These are phyloP conservation scores for Drosophila athabasca DNA, from an alignment of 1,140 invertebrate species.

Conservation along the genomic window DNA sequence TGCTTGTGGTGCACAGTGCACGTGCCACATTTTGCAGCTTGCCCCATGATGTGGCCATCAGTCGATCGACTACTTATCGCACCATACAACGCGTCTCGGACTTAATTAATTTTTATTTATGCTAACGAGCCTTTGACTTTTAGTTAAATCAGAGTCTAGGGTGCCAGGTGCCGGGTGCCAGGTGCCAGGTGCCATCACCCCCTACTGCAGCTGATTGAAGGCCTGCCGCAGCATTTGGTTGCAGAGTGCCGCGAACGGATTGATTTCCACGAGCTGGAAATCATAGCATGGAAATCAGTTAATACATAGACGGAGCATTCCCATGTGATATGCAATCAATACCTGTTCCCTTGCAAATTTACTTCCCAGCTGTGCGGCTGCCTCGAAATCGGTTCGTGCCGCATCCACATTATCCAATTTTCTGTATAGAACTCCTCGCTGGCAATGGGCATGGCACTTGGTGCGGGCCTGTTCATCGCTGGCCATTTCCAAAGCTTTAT, in stretches of 20 bases:
- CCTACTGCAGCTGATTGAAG: slow-evolving; percentile 61
- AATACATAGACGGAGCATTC: neutral
- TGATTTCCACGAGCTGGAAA: slow-evolving; percentile 88
- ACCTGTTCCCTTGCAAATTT: slow-evolving; percentile 90
- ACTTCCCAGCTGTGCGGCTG: slow-evolving; percentile 89
- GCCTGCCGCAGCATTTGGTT: slow-evolving; percentile 94
- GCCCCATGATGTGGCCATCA: slow-evolving; percentile 53
- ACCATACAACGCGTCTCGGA: slow-evolving; percentile 61
- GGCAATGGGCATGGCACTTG: slow-evolving; percentile 89
- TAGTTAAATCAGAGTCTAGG: slow-evolving; percentile 58
- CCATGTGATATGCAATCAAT: neutral
- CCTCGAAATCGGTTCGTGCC: slow-evolving; percentile 88
- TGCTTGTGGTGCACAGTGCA: slow-evolving; percentile 61
- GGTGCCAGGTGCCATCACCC: neutral
- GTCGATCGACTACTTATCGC: slow-evolving; percentile 52
- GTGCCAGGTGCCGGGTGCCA: neutral
- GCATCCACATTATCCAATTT: slow-evolving; percentile 86
- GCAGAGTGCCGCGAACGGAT: slow-evolving; percentile 94
- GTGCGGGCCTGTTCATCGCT: slow-evolving; percentile 85
- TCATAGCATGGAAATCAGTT: slow-evolving; percentile 14
- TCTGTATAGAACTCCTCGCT: slow-evolving; percentile 89
- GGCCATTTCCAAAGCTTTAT: slow-evolving; percentile 88
- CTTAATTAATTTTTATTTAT: slow-evolving; percentile 81
- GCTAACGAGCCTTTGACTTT: slow-evolving; percentile 59
- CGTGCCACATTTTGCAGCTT: slow-evolving; percentile 78